Base-by-base conservation (phyloP, 2,888 invertebrate species). In the Xestoiulus laeticollis region DNA sequence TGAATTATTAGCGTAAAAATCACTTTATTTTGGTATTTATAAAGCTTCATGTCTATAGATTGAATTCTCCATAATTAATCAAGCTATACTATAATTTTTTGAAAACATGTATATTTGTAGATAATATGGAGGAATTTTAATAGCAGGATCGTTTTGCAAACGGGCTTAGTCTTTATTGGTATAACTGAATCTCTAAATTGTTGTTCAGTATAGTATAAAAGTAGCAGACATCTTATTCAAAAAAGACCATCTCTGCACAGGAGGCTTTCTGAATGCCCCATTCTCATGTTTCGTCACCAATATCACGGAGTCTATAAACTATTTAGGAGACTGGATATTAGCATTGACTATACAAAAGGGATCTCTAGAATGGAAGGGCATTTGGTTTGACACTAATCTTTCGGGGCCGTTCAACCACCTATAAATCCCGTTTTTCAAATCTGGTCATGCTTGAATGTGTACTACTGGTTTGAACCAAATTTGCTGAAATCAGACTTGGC, bases 301-400 rank as follows among this genome's bases (percentile, higher is more conserved):
- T 33, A 10, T 22, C 68, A 10, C 68, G 38, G 33, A 85, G 85
- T 85, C 85, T 85, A 43, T 78, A 78, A 78, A 78, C 38, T 85
- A 38, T 85, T 85, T 85, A 85, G 85, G 38, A 44, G 85, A 85
- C 85, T 44, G 82, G 14, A 85, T 38, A 38, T 85, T 85, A 85
- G 85, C 85, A 16, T 85, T 85, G 85, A 85, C 85, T 38, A n/a
- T n/a, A 85, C 85, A 85, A 85, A 22, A 26, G 26, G 38, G 43
- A 84, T 43, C 85, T 38, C 43, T 16, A 38, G 44, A 85, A 85
- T 22, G 85, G 44, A 85, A 85, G 44, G 85, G 85, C 85, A 85
- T 85, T 85, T 85, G 43, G 85, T 43, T n/a, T 85, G 85, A 85
- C 85, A 85, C 85, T 85, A 85, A 85, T 85, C 85, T 85, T 85